Base-by-base conservation (phyloP, 2,797 vertebrate species). In the Semaprochilodus insignis region DNA sequence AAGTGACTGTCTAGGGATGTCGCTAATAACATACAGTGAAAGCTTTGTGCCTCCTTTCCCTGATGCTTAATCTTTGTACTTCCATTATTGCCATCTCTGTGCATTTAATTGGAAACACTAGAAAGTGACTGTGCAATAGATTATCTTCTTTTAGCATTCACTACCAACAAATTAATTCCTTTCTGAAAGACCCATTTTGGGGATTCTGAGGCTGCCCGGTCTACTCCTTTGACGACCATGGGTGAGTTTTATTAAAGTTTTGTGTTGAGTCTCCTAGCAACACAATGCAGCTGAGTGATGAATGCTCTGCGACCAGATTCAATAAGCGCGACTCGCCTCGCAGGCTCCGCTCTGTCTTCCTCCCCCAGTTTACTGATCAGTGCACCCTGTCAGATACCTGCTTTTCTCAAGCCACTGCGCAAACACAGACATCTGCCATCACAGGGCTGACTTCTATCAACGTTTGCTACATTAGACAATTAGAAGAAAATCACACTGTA, bases 221-320 rank as follows among this genome's bases (percentile, higher is more conserved):
- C 65, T 59, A 76, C 69, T 78, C 60, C 54, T 71, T 79, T 77
- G 59, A 65, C 40, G 59, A 82, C 77, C 59, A 84, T 76, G 72
- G 79, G 65, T 51, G 81, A 86, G 86, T 93, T 90, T 92, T 91
- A 93, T 93, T 93, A 91, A 93, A 93, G 83, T 89, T 91, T 81
- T 86, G 79, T 83, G 77, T 88, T 81, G 80, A 63, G 67, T 91
- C 87, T 86, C 88, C 66, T 66, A 78, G 87, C 75, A 87, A 85
- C 84, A 88, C 88, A 81, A 83, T 85, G 84, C 87, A 55, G 36
- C 83, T 80, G 86, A 90, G 86, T 93, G 92, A 90, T 88, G 85
- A 88, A 88, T 87, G 85, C 60, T 82, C 81, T 88, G 84, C 69
- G 73, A 78, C 79, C 81, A 84, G 93, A 93, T 94, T 90, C 92